Conservation (phyloP, 2,888 invertebrate species). For the Gari tellinella region DNA sequence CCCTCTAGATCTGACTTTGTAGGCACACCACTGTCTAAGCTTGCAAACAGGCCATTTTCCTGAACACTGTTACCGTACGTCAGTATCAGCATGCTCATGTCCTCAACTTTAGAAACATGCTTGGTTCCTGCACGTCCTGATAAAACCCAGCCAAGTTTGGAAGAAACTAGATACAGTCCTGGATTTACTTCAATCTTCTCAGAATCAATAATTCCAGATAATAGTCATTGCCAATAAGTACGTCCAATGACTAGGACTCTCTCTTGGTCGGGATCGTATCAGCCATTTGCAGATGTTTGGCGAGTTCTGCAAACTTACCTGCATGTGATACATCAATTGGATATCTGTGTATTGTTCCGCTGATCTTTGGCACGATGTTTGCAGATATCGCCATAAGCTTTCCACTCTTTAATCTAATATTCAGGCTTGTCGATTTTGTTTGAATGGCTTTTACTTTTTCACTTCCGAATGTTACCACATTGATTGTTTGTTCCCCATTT, state of each 20-base stretch:
- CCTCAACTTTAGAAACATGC: not conserved
- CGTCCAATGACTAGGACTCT: slow-evolving; percentile 8
- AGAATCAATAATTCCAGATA: slow-evolving; percentile 23
- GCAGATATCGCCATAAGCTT: slow-evolving; percentile 13
- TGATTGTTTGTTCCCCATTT: slow-evolving; percentile 21
- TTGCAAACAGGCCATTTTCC: not conserved
- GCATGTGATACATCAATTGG: not conserved
- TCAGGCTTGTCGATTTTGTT: slow-evolving; percentile 17
- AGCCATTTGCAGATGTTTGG: slow-evolving; percentile 13
- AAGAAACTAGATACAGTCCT: slow-evolving; percentile 12
- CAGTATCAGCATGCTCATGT: slow-evolving; percentile 24
- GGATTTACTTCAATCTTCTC: slow-evolving; percentile 24
- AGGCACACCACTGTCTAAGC: not conserved
- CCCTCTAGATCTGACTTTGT: slow-evolving; percentile 21
- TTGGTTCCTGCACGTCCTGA: slow-evolving; percentile 16
- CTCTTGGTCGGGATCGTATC: slow-evolving; percentile 14
- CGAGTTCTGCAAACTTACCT: not conserved
- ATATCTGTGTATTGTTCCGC: slow-evolving; percentile 16
- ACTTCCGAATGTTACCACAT: slow-evolving; percentile 30
- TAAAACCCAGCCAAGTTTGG: slow-evolving; percentile 34
- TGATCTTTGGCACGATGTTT: slow-evolving; percentile 28
- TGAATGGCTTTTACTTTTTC: slow-evolving; percentile 14
- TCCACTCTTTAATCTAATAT: slow-evolving; percentile 16
- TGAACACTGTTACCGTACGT: slow-evolving; percentile 9
- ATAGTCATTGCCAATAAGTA: slow-evolving; percentile 25